Evolutionary conservation across 2,888 invertebrate genomes (phyloP), one percentile per base, ranked within the genome.

Genomic region (Drosophila ustulata): DNA sequence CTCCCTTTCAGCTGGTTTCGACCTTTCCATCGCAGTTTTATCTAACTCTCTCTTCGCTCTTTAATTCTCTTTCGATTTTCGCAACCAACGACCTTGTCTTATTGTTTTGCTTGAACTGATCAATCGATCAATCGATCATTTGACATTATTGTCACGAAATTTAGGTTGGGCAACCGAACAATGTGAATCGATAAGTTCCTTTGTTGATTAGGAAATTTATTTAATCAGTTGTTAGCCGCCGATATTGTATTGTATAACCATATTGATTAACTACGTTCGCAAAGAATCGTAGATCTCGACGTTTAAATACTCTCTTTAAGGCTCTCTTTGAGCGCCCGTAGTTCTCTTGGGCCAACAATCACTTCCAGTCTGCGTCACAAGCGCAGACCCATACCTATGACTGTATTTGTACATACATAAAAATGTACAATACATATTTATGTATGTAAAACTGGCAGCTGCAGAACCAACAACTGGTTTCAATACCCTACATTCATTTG

Each of bases 41-140:
- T 46, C 53, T 37, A 32, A 23, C 18, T 9, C 69, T 75, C 62
- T 62, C 9, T 23, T 3, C 62, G 58, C 11, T 11, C 34, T 50
- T 71, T 68, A 2, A 30, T 8, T 59, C 50, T 43, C 39, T 39
- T 28, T n/a, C 25, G 13, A 13, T 70, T 61, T 55, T 18, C 1
- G 39, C 52, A 64, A 66, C 39, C 58, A 75, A 82, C 86, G 89
- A 89, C 85, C 85, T 86, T 86, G 85, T 73, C 69, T 71, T 66
- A 69, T 62, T 69, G 69, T 56, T 63, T 71, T 72, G 83, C 59
- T 78, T 61, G 32, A 18, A 51, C 34, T 11, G 65, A 53, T 81
- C 66, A 57, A 87, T 85, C 77, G 84, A 78, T 84, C 87, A 88
- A 87, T 85, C 77, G 84, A 78, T 84, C 87, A 88, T 77, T 76